phyloP scores from a whole-genome alignment of 1,140 invertebrate species.

The Thaumetopoea pityocampa region DNA sequence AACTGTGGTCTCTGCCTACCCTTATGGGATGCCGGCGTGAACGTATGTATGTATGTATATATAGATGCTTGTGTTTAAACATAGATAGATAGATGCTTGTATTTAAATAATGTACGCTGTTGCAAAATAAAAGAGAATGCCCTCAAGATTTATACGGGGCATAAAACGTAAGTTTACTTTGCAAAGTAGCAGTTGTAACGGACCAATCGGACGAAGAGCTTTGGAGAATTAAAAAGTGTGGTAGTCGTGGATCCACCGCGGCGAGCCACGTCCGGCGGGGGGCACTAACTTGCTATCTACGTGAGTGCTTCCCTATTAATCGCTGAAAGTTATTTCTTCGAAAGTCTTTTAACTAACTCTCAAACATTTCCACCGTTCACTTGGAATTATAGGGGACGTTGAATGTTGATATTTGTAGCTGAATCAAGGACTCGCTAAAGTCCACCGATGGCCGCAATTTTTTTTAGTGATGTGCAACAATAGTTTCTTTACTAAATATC shows the following conservation, averaged over 20 bases:
- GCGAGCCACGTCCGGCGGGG: conserved; percentile 24
- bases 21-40: no score
- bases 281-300: conserved; percentile 47
- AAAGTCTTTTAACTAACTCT: conserved; percentile 9
- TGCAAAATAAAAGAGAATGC: conserved; percentile 6
- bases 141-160: conserved; percentile 14
- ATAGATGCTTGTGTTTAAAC: background rate
- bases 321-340: conserved; percentile 29
- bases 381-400: no score
- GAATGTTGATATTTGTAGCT: no score
- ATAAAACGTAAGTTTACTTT: conserved; percentile 23
- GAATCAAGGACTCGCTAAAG: no score
- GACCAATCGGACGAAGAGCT: conserved; percentile 53
- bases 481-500: no score
- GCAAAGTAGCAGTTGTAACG: conserved; percentile 20
- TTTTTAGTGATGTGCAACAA: no score
- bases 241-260: conserved; percentile 36
- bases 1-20: no score
- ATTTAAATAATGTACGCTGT: background rate
- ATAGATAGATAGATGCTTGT: background rate
- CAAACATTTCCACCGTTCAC: no score
- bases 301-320: conserved; percentile 36
- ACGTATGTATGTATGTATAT: no score
- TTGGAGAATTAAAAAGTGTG: conserved; percentile 57
- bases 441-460: no score